Evolutionary conservation across 2,797 vertebrate genomes (phyloP), one percentile per base, ranked within the genome.

Genomic region (Myotis daubentonii): DNA sequence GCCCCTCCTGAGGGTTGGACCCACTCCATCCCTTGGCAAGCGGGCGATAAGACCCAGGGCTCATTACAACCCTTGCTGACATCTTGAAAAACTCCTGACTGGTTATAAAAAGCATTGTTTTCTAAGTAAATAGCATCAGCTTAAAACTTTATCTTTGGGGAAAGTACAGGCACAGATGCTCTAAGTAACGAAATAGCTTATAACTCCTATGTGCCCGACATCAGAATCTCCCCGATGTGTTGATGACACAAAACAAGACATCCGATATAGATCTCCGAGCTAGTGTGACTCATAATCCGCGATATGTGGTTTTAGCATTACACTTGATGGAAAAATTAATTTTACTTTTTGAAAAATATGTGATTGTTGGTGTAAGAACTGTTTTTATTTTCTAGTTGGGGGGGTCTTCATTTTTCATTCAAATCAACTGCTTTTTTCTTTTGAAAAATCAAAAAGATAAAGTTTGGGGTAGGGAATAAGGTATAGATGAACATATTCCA

Each of bases 81-180:
- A 92, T 92, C 87, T 92, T 75, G 87, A 91, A 96, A 91, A 81
- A 75, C 55, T 89, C 75, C 81, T 23, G 25, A 55, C 76, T 94
- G 25, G 53, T 66, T 83, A 5, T 95, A 82, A 94, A 83, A 89
- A 49, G 36, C 38, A 38, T 25, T 84, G 33, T 87, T 88, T 96
- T 90, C 74, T 83, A 55, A 75, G 74, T 88, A 82, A 84, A 93
- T n/a, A 89, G 25, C 51, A n/a, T 72, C 33, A 51, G 44, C 75
- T 87, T 96, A 90, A 87, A 94, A 22, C 65, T 70, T 60, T 93
- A 74, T 74, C 38, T 88, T 87, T 70, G 82, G 66, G n/a, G 41
- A 89, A 93, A 89, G 6, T n/a, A 9, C 25, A 93, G 68, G 55
- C 68, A 78, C 60, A 89, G 68, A 81, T 72, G 16, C n/a, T n/a